Conservation (phyloP, 2,888 invertebrate genomes). For the Drosophila quinaria region DNA sequence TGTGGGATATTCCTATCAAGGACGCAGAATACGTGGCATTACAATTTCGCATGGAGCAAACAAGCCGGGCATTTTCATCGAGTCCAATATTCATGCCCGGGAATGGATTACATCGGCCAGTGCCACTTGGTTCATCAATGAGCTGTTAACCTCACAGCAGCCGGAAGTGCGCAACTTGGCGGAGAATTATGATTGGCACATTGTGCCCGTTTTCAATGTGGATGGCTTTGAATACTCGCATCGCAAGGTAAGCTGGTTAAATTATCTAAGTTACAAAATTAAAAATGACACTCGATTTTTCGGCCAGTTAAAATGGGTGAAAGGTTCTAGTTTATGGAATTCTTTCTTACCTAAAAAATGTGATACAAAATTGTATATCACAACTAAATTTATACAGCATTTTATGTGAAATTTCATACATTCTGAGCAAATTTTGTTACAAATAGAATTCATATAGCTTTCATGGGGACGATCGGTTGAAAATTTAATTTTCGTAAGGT, state of each 20-base stretch:
- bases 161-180: constrained; percentile 87
- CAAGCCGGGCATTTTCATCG: constrained; percentile 88
- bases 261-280: neutral
- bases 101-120: constrained; percentile 92
- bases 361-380: too few relatives aligned
- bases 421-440: too few relatives aligned
- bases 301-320: too few relatives aligned
- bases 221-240: constrained; percentile 91
- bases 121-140: constrained; percentile 90
- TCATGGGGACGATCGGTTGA: too few relatives aligned
- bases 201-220: constrained; percentile 91
- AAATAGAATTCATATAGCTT: too few relatives aligned
- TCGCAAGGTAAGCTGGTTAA: constrained; percentile 86
- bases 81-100: constrained; percentile 89
- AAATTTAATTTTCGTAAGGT: too few relatives aligned
- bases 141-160: constrained; percentile 89
- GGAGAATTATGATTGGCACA: constrained; percentile 90
- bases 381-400: too few relatives aligned
- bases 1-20: constrained; percentile 88
- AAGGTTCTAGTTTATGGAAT: too few relatives aligned
- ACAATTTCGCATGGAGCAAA: constrained; percentile 85
- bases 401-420: too few relatives aligned
- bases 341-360: too few relatives aligned
- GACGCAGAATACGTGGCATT: constrained; percentile 88
- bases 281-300: too few relatives aligned